Evolutionary conservation across 1,140 invertebrate genomes (phyloP).

Genomic region (Drosophila melanogaster): DNA sequence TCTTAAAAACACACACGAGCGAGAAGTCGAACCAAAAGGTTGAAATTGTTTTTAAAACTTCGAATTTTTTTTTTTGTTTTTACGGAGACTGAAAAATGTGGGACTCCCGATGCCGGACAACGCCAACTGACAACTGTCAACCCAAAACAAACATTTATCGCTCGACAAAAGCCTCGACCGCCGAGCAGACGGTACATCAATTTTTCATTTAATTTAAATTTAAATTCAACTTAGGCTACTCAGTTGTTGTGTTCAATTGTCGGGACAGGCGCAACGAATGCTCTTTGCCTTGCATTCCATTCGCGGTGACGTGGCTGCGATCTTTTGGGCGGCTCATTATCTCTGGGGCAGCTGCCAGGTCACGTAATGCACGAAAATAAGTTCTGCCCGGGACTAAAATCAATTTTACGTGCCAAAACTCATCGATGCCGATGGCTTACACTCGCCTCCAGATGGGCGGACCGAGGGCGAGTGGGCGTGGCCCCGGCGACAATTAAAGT

Average conservation of each 20-base stretch:
- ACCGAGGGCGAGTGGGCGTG: conserved; percentile 27
- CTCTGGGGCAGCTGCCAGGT: conserved; percentile 27
- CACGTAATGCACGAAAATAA: conserved; percentile 50
- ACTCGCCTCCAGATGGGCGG: conserved; percentile 1
- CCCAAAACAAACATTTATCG: conserved; percentile 55
- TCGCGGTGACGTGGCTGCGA: conserved; percentile 57
- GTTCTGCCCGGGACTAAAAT: conserved; percentile 40
- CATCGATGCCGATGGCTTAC: conserved; percentile 14
- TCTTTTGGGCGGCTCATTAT: conserved; percentile 33
- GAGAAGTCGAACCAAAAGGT: neutral
- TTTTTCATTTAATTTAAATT: conserved; percentile 76
- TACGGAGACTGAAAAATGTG: conserved; percentile 35
- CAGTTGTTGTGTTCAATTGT: conserved; percentile 19
- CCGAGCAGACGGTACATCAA: conserved; percentile 66
- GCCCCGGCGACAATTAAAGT: conserved; percentile 43
- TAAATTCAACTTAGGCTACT: conserved; percentile 46
- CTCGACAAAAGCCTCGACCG: conserved; percentile 24
- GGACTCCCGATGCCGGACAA: conserved; percentile 68
- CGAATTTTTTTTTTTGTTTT: neutral
- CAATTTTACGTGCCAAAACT: conserved; percentile 45
- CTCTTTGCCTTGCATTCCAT: conserved; percentile 74
- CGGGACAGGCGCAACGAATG: conserved; percentile 63
- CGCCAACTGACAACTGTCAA: conserved; percentile 74
- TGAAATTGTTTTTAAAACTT: neutral
- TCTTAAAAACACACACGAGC: conserved; percentile 26